Evolutionary conservation across 2,113 vertebrate species (phyloP), one percentile per base, ranked within the genome.

Genomic region (Diadophis punctatus): DNA sequence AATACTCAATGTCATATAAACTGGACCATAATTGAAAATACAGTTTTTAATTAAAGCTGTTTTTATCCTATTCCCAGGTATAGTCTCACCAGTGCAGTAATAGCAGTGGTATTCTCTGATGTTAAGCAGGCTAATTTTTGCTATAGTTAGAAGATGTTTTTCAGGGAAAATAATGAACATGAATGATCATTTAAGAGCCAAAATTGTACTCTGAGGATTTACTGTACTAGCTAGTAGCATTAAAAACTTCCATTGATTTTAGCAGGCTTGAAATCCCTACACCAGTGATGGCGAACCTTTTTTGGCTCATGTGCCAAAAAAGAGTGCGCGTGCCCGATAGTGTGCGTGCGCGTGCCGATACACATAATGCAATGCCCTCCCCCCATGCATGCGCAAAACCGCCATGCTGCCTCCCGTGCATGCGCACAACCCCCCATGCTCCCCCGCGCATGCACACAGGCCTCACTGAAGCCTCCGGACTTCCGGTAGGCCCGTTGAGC

Each of bases 1-100:
- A 46, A 5, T 18, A 14, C 93, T 95, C 56, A 87, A 92, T 25
- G 53, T 92, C 87, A 30, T 39, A 48, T 92, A 88, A 93, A 91
- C 9, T 20, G 89, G 93, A 22, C 34, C 90, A 51, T 0, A 4
- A 0, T 9, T 93, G 94, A 60, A 86, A 89, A 80, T 8, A 68
- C 25, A 1, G 18, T 86, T 91, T 91, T 91, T 86, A 60, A 92
- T 87, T 9, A 23, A 56, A 93, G 1, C 55, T 46, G 89, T 86
- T 95, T 84, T 60, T 74, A 68, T 84, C 30, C 58, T 0, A 0
- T 93, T 93, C 8, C 85, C 86, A 91, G 87, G 27, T n/a, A 1
- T 84, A 87, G 23, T 34, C 10, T 11, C 86, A 63, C 87, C 46
- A 3, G 27, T 3, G 48, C 86, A 91, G 63, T 88, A 74, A 9